Conservation (phyloP, 2,797 vertebrate species). For the Brotogeris chrysoptera region DNA sequence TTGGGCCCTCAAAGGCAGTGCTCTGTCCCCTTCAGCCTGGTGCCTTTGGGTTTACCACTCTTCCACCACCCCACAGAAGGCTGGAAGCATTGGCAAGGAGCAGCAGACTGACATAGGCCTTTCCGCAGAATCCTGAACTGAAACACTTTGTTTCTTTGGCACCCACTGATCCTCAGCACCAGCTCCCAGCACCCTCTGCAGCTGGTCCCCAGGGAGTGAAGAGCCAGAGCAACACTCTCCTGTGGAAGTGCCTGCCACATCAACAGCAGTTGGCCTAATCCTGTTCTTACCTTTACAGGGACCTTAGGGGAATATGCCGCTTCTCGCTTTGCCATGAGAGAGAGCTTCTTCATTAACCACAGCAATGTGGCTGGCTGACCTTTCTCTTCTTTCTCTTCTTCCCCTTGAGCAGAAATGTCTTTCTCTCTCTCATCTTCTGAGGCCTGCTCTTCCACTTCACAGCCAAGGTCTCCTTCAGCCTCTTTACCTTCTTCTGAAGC, state of each 20-base stretch:
- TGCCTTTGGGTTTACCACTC: not conserved
- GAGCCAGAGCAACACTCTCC: not conserved
- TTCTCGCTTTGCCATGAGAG: conserved; percentile 88
- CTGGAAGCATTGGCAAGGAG: not conserved
- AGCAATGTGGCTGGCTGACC: conserved; percentile 80
- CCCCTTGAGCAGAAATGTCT: not conserved
- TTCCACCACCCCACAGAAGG: not conserved
- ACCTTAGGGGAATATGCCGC: conserved; percentile 89
- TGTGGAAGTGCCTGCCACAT: not conserved
- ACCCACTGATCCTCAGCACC: not conserved
- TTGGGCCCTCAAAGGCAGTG: not conserved
- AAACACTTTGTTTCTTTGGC: not conserved
- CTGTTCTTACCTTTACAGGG: conserved; percentile 84
- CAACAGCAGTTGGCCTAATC: not conserved
- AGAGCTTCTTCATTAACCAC: conserved; percentile 91
- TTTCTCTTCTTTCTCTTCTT: conserved; percentile 51
- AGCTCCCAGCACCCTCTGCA: not conserved
- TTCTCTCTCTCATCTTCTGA: conserved; percentile 14
- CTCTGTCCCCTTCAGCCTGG: not conserved
- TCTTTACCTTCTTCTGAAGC: conserved; percentile 65
- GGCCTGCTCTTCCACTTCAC: not conserved
- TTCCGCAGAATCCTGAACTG: not conserved
- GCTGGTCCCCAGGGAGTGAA: not conserved
- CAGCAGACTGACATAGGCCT: not conserved
- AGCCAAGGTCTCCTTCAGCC: not conserved